Evolutionary conservation across 2,888 invertebrate genomes (phyloP).

Genomic region (Thelaira solivaga): DNA sequence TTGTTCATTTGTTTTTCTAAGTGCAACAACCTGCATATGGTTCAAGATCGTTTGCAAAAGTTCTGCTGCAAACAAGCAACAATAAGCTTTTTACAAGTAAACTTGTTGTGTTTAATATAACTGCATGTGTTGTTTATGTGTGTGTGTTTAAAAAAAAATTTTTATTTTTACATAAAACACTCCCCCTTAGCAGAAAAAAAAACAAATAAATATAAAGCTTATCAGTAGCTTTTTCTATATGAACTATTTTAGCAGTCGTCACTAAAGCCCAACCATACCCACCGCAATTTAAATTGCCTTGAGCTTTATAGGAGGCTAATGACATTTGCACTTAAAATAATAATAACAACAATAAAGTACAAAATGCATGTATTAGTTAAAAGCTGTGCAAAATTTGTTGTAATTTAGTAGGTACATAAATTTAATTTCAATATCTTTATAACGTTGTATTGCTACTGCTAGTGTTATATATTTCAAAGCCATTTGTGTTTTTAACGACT

Average conservation of each 20-base stretch:
- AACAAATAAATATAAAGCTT: constrained; percentile 3
- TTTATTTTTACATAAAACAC: constrained; percentile 30
- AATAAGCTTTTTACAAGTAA: constrained; percentile 35
- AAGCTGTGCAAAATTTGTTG: constrained; percentile 20
- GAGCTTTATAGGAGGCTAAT: constrained; percentile 72
- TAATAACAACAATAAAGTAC: constrained; percentile 17
- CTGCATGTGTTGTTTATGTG: constrained; percentile 24
- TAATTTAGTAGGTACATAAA: no score
- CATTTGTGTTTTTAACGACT: no score
- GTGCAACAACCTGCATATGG: constrained; percentile 76
- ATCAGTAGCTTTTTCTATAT: constrained; percentile 21
- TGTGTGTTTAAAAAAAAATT: no score
- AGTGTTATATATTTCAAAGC: no score
- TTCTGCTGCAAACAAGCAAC: constrained; percentile 8
- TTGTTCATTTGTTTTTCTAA: constrained; percentile 38
- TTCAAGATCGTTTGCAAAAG: constrained; percentile 73
- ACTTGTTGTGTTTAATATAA: neutral
- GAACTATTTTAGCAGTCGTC: neutral
- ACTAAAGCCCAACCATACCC: constrained; percentile 41
- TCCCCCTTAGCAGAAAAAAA: constrained; percentile 30
- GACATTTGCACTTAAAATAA: constrained; percentile 70
- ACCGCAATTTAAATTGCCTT: constrained; percentile 59
- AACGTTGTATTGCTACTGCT: no score
- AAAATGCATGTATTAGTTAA: constrained; percentile 17
- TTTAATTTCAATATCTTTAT: no score